A percentile compares a stretch with the other conserved stretches of the same genome.
Conservation (phyloP, 2,113 vertebrate genomes). For the Callocephalon fimbriatum region DNA sequence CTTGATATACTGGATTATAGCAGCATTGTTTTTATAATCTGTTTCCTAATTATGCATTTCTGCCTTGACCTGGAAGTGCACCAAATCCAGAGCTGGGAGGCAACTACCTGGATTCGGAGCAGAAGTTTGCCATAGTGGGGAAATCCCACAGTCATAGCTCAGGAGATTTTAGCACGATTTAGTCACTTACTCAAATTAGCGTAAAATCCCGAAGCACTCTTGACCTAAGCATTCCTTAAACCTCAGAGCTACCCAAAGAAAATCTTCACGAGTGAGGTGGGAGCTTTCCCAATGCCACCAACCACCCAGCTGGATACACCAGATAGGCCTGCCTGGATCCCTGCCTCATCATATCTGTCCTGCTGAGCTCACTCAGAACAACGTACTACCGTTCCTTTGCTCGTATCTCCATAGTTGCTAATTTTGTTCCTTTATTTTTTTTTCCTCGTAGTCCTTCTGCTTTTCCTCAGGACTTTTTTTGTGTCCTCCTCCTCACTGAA, state of each 20-base stretch:
- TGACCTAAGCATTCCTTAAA: background rate
- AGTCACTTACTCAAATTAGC: constrained; percentile 21
- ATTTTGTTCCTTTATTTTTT: background rate
- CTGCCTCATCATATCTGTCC: background rate
- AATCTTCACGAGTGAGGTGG: background rate
- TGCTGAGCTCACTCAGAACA: background rate
- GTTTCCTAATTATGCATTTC: background rate
- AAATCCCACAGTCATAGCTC: background rate
- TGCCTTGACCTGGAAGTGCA: background rate
- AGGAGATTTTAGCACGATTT: background rate
- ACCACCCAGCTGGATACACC: background rate
- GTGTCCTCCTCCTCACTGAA: background rate
- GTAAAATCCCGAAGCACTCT: background rate
- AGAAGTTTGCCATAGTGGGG: background rate
- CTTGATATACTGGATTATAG: background rate
- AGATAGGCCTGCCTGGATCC: background rate
- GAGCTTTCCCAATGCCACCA: background rate
- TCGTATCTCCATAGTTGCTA: background rate
- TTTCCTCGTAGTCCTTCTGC: background rate
- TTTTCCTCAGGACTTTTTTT: background rate
- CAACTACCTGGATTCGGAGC: background rate
- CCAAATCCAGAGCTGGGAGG: background rate
- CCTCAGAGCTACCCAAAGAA: background rate
- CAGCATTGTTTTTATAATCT: background rate
- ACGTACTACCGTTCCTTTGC: accelerated